phyloP scores from a whole-genome alignment of 23 tunicate species.

The Ascidia mentula region DNA sequence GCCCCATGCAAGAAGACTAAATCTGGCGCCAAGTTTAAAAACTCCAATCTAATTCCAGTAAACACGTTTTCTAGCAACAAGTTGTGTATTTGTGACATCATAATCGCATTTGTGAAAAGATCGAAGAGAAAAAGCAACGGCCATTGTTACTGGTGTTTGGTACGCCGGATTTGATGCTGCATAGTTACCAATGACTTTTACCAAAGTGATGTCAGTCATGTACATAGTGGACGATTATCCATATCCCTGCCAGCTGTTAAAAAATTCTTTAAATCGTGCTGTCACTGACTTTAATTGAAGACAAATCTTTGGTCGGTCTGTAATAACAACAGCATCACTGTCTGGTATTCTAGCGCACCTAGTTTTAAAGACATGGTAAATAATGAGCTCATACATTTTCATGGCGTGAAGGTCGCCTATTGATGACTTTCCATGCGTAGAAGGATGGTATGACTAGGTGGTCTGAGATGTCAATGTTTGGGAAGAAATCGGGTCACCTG shows the following conservation, averaged over 20 bases:
- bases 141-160: background rate
- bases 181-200: no score
- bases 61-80: background rate
- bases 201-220: no score
- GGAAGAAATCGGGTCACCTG: background rate
- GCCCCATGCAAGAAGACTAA: background rate
- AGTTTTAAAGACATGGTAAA: no score
- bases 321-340: no score
- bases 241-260: no score
- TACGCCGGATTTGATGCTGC: background rate
- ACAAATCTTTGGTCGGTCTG: no score
- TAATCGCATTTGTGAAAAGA: background rate
- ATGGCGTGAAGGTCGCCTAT: background rate
- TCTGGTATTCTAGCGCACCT: no score
- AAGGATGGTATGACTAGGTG: background rate
- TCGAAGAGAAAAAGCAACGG: background rate
- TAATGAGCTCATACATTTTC: background rate
- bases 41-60: background rate
- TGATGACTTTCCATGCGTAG: no score
- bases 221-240: no score
- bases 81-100: slow-evolving; percentile 8
- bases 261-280: no score
- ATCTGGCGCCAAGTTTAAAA: background rate
- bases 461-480: background rate
- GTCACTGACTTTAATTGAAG: no score